These are phyloP conservation scores for Eristalinus aeneus DNA, from an alignment of 2,888 invertebrate genomes.

Conservation along the genomic window DNA sequence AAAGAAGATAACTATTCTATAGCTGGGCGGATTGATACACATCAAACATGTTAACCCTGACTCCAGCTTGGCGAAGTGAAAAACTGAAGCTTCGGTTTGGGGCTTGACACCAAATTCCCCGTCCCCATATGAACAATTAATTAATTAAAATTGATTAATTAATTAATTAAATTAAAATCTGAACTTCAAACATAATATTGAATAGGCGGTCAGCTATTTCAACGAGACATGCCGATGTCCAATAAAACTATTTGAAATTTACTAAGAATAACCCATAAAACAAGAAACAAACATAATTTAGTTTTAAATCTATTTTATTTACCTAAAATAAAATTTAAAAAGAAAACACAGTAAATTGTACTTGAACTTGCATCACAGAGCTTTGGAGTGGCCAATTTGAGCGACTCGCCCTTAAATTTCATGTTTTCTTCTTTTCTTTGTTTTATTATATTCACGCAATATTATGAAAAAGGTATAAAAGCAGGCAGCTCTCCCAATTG, in stretches of 20 bases:
- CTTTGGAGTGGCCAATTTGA: conserved; percentile 28
- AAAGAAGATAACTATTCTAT: too few species aligned
- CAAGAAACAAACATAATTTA: not conserved
- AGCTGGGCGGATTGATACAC: too few species aligned
- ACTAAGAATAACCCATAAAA: not conserved
- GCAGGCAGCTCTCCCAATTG: conserved; percentile 78
- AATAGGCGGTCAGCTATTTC: too few species aligned
- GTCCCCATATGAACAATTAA: too few species aligned
- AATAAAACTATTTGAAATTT: not conserved
- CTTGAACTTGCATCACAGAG: conserved; percentile 64
- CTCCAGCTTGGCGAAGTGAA: too few species aligned
- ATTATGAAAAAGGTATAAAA: conserved; percentile 78
- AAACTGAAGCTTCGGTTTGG: too few species aligned
- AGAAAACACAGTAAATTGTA: conserved; percentile 46
- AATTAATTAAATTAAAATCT: too few species aligned
- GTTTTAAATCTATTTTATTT: conserved; percentile 34
- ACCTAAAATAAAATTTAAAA: conserved; percentile 26
- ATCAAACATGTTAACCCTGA: too few species aligned
- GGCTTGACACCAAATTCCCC: too few species aligned
- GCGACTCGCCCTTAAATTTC: conserved; percentile 7
- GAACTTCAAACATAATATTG: too few species aligned
- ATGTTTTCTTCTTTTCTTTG: conserved; percentile 10
- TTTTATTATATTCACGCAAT: conserved; percentile 4
- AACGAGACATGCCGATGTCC: too few species aligned
- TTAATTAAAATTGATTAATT: too few species aligned